Evolutionary conservation across 2,113 vertebrate genomes (phyloP).

Genomic region (Rafetus swinhoei): DNA sequence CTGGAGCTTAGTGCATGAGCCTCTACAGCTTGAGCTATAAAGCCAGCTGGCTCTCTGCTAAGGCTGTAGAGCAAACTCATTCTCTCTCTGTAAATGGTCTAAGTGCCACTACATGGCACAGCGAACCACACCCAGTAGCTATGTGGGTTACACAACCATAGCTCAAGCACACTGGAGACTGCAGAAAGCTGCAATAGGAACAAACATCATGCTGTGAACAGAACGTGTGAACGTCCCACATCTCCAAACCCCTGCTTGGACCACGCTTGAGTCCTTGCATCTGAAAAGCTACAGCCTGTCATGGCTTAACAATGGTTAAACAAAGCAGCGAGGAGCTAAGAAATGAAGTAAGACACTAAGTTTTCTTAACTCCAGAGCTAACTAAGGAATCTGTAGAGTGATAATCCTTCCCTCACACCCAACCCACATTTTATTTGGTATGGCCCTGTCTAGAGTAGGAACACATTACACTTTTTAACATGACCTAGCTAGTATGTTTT

Average conservation of each 20-base stretch:
- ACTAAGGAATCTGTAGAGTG: neutral
- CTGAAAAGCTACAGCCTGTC: neutral
- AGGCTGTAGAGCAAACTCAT: too few species aligned
- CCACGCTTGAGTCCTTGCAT: neutral
- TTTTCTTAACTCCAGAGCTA: too few species aligned
- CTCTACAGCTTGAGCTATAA: too few species aligned
- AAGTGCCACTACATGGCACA: too few species aligned
- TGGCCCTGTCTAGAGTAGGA: neutral
- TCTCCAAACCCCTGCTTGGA: neutral
- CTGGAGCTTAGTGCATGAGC: too few species aligned
- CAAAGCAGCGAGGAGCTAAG: neutral
- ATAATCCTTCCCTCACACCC: rapidly evolving
- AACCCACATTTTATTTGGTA: rapidly evolving
- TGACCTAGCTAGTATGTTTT: neutral
- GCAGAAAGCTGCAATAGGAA: neutral
- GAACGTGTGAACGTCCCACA: neutral
- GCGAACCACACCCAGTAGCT: too few species aligned
- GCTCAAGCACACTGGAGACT: neutral
- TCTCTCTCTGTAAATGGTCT: too few species aligned
- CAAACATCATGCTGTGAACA: neutral
- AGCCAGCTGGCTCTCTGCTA: too few species aligned
- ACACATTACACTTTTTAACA: neutral
- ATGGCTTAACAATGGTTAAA: neutral
- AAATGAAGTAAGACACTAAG: neutral
- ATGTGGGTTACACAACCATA: neutral